Conservation (phyloP, 2,797 vertebrate species). For the Acipenser oxyrinchus region DNA sequence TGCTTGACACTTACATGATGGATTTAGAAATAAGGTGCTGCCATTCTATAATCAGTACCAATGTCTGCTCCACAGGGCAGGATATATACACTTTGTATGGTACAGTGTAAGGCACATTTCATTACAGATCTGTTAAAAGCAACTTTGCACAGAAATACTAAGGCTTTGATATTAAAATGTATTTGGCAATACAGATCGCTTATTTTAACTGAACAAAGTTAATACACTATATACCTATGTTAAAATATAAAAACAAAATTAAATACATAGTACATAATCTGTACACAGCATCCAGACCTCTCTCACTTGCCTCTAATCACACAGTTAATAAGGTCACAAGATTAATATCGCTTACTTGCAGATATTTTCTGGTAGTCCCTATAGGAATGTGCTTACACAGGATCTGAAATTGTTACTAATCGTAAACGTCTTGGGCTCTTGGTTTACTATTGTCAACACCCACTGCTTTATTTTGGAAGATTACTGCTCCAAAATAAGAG, state of each 20-base stretch:
- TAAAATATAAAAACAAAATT: constrained; percentile 52
- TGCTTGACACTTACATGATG: background rate
- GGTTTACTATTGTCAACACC: background rate
- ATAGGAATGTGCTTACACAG: constrained; percentile 36
- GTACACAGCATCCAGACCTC: constrained; percentile 64
- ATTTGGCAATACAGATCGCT: constrained; percentile 2
- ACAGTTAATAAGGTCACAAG: background rate
- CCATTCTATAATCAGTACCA: constrained; percentile 61
- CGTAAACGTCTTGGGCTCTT: background rate
- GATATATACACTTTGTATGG: constrained; percentile 67
- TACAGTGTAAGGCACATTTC: constrained; percentile 69
- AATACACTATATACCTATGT: constrained; percentile 52
- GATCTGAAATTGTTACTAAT: constrained; percentile 10
- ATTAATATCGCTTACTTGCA: background rate
- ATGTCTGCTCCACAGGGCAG: constrained; percentile 76
- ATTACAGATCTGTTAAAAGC: constrained; percentile 52
- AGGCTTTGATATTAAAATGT: constrained; percentile 7
- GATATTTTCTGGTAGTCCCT: constrained; percentile 32
- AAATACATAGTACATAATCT: constrained; percentile 65
- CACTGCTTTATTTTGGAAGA: background rate
- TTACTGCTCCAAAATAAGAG: background rate
- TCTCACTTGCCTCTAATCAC: constrained; percentile 39
- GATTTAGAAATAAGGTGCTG: constrained; percentile 50
- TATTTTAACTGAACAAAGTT: constrained; percentile 45
- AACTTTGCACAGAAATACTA: constrained; percentile 58